phyloP scores from a whole-genome alignment of 1,140 invertebrate genomes.

The Drosophila novamexicana region DNA sequence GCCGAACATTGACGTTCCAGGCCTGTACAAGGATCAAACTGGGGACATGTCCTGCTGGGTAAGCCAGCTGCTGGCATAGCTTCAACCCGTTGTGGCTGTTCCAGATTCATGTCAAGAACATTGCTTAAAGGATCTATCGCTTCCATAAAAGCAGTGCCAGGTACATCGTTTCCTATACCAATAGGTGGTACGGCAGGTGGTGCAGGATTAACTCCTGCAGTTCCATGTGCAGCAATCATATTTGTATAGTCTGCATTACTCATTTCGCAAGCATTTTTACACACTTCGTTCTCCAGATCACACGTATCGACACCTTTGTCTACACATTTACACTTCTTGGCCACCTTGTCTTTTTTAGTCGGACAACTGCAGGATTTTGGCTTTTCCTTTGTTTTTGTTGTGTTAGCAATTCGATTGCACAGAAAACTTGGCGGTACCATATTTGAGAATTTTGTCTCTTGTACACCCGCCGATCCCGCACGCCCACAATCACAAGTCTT shows the following conservation, averaged over 20 bases:
- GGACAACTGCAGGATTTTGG: not conserved
- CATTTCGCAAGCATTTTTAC: not conserved
- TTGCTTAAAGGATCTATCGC: too few species aligned
- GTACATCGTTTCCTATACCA: too few species aligned
- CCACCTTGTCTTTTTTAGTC: not conserved
- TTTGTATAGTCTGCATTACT: not conserved
- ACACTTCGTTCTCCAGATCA: not conserved
- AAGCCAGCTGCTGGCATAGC: not conserved
- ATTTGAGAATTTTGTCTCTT: slow-evolving; percentile 61
- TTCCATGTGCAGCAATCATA: too few species aligned
- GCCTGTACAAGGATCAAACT: slow-evolving; percentile 1
- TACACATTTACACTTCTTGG: slow-evolving; percentile 9
- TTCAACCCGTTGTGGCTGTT: too few species aligned
- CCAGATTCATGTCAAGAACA: too few species aligned
- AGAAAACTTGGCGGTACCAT: slow-evolving; percentile 53
- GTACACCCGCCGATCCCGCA: not conserved
- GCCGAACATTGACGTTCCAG: not conserved
- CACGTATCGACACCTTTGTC: not conserved
- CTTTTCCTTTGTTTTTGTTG: slow-evolving; percentile 2
- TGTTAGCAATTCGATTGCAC: not conserved
- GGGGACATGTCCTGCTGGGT: not conserved
- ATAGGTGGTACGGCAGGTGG: too few species aligned
- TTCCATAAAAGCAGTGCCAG: too few species aligned
- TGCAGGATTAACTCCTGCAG: too few species aligned
- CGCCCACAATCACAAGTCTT: not conserved